Evolutionary conservation across 1,140 invertebrate species (phyloP).

Genomic region (Drosophila nannoptera): DNA sequence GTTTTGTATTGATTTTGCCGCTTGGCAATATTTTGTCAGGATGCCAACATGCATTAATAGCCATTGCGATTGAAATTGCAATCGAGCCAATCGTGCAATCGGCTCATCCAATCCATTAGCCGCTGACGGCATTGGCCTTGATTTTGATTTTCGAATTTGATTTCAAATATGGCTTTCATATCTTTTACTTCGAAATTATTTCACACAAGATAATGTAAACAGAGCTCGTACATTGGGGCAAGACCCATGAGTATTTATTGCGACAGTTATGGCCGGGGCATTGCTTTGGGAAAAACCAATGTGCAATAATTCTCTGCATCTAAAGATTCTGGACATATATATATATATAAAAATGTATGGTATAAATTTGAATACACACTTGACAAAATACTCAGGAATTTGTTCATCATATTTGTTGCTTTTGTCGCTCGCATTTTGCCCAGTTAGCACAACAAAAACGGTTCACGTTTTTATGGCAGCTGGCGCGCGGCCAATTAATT

Average conservation of each 20-base stretch:
- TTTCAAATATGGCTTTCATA: slow-evolving; percentile 1
- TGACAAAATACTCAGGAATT: slow-evolving; percentile 29
- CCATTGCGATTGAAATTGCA: slow-evolving; percentile 59
- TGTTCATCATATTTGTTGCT: slow-evolving; percentile 13
- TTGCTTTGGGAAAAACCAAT: slow-evolving; percentile 25
- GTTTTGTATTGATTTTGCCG: slow-evolving; percentile 16
- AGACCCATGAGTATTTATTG: slow-evolving; percentile 10
- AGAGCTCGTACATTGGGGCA: slow-evolving; percentile 14
- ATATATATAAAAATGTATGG: not conserved
- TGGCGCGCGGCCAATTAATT: slow-evolving; percentile 67
- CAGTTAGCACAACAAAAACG: slow-evolving; percentile 48
- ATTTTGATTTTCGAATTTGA: slow-evolving; percentile 55
- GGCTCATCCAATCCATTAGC: slow-evolving; percentile 54
- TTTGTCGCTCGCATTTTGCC: slow-evolving; percentile 22
- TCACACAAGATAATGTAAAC: slow-evolving; percentile 6
- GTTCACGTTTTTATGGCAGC: slow-evolving; percentile 74
- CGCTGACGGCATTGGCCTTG: slow-evolving; percentile 63
- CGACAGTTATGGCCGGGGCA: slow-evolving; percentile 25
- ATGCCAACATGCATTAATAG: slow-evolving; percentile 52
- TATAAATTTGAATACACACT: slow-evolving; percentile 11
- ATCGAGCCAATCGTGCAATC: slow-evolving; percentile 49
- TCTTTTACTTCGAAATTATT: not conserved
- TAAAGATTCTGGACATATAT: not conserved
- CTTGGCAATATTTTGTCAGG: slow-evolving; percentile 31
- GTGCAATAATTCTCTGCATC: slow-evolving; percentile 13